These are phyloP conservation scores for Epinephelus malabaricus DNA, from an alignment of 2,797 vertebrate species.

Conservation along the genomic window DNA sequence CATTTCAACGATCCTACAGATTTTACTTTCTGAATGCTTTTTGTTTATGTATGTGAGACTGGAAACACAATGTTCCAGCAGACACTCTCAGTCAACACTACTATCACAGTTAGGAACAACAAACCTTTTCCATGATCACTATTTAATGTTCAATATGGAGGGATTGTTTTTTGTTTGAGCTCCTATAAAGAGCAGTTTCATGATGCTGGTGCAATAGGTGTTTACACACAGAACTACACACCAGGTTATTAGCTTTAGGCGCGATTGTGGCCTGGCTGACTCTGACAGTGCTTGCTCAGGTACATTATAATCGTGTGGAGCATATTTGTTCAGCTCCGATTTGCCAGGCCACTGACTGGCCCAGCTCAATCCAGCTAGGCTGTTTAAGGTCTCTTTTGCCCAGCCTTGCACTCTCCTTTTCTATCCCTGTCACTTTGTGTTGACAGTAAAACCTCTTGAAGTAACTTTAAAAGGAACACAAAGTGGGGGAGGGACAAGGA, in stretches of 20 bases:
- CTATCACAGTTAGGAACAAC: constrained; percentile 6
- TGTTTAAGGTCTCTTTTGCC: constrained; percentile 1
- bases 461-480: constrained; percentile 6
- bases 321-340: constrained; percentile 59
- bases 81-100: neutral
- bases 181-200: constrained; percentile 30
- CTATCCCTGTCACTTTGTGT: neutral
- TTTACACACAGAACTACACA: constrained; percentile 22
- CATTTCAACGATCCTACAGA: neutral
- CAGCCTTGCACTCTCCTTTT: neutral
- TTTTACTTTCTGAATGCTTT: neutral
- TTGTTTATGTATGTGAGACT: constrained; percentile 1
- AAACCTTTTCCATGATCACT: constrained; percentile 21
- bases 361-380: constrained; percentile 15
- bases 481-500: neutral
- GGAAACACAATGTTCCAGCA: neutral
- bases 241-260: constrained; percentile 45
- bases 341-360: constrained; percentile 14
- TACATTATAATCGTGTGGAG: constrained; percentile 38
- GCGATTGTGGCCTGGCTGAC: neutral
- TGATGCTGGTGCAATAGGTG: constrained; percentile 13
- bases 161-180: constrained; percentile 15
- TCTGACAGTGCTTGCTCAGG: constrained; percentile 30
- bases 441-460: constrained; percentile 8
- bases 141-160: constrained; percentile 25